phyloP scores from a whole-genome alignment of 2,797 vertebrate genomes.

The Hylomyscus alleni region DNA sequence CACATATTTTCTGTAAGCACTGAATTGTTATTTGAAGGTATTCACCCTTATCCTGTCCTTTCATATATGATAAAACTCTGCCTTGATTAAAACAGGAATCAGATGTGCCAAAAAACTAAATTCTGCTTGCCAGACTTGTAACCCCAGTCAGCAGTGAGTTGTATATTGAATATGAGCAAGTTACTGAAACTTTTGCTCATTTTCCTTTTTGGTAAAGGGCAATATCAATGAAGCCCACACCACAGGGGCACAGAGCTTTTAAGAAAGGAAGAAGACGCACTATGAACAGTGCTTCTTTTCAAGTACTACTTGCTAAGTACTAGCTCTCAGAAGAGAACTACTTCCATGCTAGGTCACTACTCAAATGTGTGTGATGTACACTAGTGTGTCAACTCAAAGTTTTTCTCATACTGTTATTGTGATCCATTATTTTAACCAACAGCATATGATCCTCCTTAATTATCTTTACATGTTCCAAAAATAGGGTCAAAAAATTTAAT shows the following conservation, averaged over 20 bases:
- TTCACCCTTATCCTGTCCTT: neutral
- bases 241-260: neutral
- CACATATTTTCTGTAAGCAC: neutral
- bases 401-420: neutral
- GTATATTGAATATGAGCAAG: neutral
- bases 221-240: neutral
- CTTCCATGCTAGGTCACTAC: neutral
- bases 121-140: accelerated
- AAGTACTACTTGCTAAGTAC: neutral
- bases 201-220: neutral
- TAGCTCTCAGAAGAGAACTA: neutral
- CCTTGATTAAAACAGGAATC: neutral
- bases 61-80: neutral
- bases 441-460: neutral
- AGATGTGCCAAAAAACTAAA: no score
- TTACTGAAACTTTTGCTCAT: neutral
- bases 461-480: neutral
- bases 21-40: neutral
- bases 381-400: neutral
- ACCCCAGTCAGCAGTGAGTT: neutral
- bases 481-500: neutral
- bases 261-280: neutral
- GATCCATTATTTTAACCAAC: neutral
- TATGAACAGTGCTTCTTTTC: neutral
- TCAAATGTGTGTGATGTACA: neutral